Percentiles rank a stretch among this genome's conserved stretches.
phyloP scores from a whole-genome alignment of 2,113 vertebrate species.

The Silurus asotus region DNA sequence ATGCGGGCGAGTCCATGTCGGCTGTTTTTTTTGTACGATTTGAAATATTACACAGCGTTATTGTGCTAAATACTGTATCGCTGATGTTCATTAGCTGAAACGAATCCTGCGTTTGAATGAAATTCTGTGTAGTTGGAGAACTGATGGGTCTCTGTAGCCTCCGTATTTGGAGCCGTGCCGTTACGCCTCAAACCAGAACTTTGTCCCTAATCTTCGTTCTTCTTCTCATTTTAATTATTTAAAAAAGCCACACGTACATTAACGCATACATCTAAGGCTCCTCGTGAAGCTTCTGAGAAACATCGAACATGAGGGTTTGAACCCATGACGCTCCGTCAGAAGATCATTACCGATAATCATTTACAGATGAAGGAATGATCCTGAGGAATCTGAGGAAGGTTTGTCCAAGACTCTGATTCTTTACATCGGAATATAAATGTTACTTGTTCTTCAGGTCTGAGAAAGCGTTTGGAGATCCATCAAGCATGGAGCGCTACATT shows the following conservation, averaged over 20 bases:
- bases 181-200: too few species aligned
- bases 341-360: neutral
- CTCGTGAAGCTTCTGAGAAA: neutral
- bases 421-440: neutral
- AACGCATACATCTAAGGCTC: neutral
- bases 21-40: neutral
- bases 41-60: neutral
- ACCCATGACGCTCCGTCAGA: neutral
- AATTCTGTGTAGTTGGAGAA: too few species aligned
- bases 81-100: too few species aligned
- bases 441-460: neutral
- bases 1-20: neutral
- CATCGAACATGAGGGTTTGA: neutral
- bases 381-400: neutral
- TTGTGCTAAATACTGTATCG: too few species aligned
- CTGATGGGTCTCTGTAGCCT: too few species aligned
- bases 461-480: neutral
- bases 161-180: too few species aligned
- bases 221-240: too few species aligned
- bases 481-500: neutral
- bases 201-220: too few species aligned
- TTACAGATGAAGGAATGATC: conserved; percentile 3
- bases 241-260: neutral
- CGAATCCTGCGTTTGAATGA: too few species aligned
- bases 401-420: neutral